Conservation (phyloP, 2,888 invertebrate genomes). For the Abscondita cerata region DNA sequence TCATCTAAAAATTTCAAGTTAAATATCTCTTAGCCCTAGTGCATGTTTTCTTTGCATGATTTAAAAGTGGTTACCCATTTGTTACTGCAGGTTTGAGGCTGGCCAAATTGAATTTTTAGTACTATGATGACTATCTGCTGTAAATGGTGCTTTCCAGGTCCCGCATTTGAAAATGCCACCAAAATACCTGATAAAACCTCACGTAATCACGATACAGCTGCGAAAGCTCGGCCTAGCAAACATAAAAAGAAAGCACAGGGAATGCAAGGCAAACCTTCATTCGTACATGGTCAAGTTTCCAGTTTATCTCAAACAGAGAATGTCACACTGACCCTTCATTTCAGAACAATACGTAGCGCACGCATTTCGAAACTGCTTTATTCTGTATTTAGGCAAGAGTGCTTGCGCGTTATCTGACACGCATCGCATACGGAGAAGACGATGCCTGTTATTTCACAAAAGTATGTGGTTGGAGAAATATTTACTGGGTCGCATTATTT, state of each 20-base stretch:
- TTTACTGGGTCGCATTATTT: too few relatives aligned
- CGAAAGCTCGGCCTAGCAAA: slow-evolving; percentile 61
- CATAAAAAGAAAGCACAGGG: slow-evolving; percentile 62
- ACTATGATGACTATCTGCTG: slow-evolving; percentile 59
- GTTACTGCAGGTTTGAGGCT: too few relatives aligned
- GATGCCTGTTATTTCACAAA: too few relatives aligned
- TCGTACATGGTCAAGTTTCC: slow-evolving; percentile 61
- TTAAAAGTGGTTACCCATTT: slow-evolving; percentile 54
- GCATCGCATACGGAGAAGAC: too few relatives aligned
- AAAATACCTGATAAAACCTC: slow-evolving; percentile 60
- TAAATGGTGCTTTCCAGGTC: slow-evolving; percentile 57
- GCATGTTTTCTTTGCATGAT: slow-evolving; percentile 53
- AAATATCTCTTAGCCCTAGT: slow-evolving; percentile 57
- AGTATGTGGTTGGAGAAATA: too few relatives aligned
- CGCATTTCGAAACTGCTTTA: too few relatives aligned
- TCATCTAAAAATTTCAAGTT: slow-evolving; percentile 28
- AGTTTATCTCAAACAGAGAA: slow-evolving; percentile 62
- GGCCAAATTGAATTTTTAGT: too few relatives aligned
- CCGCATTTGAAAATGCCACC: slow-evolving; percentile 58
- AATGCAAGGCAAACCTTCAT: slow-evolving; percentile 58
- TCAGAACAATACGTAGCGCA: too few relatives aligned
- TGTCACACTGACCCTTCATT: slow-evolving; percentile 63
- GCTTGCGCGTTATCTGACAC: too few relatives aligned
- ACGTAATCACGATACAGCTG: slow-evolving; percentile 60
- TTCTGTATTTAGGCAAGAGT: too few relatives aligned